Conservation (phyloP, 2,888 invertebrate species). For the Hydroisotoma schaefferi region DNA sequence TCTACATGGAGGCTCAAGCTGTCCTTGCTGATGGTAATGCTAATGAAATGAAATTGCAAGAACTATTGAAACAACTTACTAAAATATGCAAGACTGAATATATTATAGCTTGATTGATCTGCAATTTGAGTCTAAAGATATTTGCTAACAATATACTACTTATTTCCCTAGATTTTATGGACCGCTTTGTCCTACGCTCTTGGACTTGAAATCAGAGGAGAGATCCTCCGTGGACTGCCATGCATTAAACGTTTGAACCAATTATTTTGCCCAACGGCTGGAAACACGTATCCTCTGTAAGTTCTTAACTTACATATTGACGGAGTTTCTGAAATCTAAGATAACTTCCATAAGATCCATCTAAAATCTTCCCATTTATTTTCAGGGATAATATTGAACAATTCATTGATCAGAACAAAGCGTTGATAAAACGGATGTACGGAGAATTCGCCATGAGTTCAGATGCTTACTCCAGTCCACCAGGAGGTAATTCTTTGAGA, state of each 20-base stretch:
- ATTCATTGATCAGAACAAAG: slow-evolving; percentile 92
- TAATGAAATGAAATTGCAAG: too few relatives aligned
- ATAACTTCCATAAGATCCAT: not conserved
- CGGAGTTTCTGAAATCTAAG: not conserved
- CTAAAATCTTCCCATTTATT: not conserved
- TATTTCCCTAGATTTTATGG: slow-evolving; percentile 77
- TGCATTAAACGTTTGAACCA: slow-evolving; percentile 87
- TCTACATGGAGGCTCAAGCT: too few relatives aligned
- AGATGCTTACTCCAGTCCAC: slow-evolving; percentile 37
- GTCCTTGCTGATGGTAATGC: too few relatives aligned
- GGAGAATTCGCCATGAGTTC: slow-evolving; percentile 65
- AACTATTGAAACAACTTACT: too few relatives aligned
- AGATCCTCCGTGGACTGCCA: slow-evolving; percentile 71
- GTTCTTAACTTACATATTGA: slow-evolving; percentile 51
- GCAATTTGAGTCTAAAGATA: not conserved
- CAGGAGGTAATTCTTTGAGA: slow-evolving; percentile 36
- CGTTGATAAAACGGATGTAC: slow-evolving; percentile 88
- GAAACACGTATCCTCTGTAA: slow-evolving; percentile 87
- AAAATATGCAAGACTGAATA: not conserved
- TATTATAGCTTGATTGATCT: not conserved
- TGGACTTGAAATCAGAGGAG: slow-evolving; percentile 80
- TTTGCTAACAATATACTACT: slow-evolving; percentile 30
- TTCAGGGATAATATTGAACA: slow-evolving; percentile 80
- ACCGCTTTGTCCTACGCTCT: slow-evolving; percentile 81
- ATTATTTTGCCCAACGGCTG: slow-evolving; percentile 86